These are phyloP conservation scores for Bombus superbus DNA, from an alignment of 1,140 invertebrate genomes.

Conservation along the genomic window DNA sequence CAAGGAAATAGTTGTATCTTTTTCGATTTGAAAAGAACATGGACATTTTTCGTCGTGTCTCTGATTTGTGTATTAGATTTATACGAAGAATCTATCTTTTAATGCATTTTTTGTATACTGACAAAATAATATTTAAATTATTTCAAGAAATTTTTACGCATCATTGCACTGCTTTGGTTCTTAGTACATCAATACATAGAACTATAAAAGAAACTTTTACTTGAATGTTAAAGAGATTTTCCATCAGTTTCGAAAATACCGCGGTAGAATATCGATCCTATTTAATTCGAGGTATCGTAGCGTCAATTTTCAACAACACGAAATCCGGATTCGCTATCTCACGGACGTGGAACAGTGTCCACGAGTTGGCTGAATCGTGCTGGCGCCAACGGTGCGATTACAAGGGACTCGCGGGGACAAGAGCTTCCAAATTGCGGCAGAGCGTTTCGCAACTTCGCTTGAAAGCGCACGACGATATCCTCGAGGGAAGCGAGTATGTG, in stretches of 20 bases:
- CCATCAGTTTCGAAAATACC: not conserved
- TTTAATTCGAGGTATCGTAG: not conserved
- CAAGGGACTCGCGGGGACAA: slow-evolving; percentile 55
- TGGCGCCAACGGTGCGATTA: slow-evolving; percentile 51
- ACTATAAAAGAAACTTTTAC: not conserved
- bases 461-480: slow-evolving; percentile 45
- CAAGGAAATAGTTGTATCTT: no score
- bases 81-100: not conserved
- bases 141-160: no score
- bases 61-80: not conserved
- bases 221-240: not conserved
- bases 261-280: not conserved
- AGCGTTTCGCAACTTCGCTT: slow-evolving; percentile 60
- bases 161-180: no score
- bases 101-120: no score
- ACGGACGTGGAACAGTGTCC: slow-evolving; percentile 39
- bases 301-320: slow-evolving; percentile 28
- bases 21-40: no score
- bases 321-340: slow-evolving; percentile 40
- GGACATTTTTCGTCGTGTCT: not conserved
- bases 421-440: slow-evolving; percentile 56
- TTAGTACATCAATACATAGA: not conserved
- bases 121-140: no score
- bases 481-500: slow-evolving; percentile 12
- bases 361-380: slow-evolving; percentile 47